Base-by-base conservation (phyloP, 2,797 vertebrate species). In the Glossophaga mutica region DNA sequence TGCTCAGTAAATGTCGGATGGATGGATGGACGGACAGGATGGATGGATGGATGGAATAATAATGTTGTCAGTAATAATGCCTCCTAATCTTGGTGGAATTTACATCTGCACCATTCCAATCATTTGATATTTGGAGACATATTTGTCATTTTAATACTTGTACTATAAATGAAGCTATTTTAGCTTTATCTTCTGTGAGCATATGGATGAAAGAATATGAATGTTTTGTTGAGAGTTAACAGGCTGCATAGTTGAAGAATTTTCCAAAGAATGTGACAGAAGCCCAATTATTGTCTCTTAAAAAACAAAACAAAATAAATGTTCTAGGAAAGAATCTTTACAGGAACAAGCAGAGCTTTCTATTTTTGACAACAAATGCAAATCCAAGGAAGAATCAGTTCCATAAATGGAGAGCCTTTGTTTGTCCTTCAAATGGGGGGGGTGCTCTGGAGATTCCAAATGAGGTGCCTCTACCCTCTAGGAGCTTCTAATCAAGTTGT, bases 231-330 rank as follows among this genome's bases (percentile, higher is more conserved):
- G 59, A 39, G 22, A 94, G 39, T 77, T 76, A 95, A 95, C 86
- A 96, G 89, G 71, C 94, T 93, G 96, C 91, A 87, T 52, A 82
- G 68, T 81, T 92, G 85, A 94, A 94, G 94, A 93, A 70, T 95
- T 96, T 96, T 94, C 88, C 34, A 94, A 97, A 94, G 91, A 96
- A 90, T 93, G 44, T 95, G 95, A 95, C 95, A 96, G 94, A 96
- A 97, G 79, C 79, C 85, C 96, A 95, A 95, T 96, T 96, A 96
- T 84, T 96, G 91, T 84, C 90, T 91, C 94, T 96, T 91, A 57
- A 87, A 87, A 95, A 93, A 91, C 82, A 95, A 96, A 90, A 96
- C 86, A 97, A 97, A 96, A 97, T 92, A 96, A 97, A 95, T 96
- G 89, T 96, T 96, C 96, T 89, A 91, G 70, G 93, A 96, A 97